Percentiles rank a stretch among this genome's conserved stretches.
These are phyloP conservation scores for Syngnathus acus DNA, from an alignment of 2,797 vertebrate genomes.

Conservation along the genomic window DNA sequence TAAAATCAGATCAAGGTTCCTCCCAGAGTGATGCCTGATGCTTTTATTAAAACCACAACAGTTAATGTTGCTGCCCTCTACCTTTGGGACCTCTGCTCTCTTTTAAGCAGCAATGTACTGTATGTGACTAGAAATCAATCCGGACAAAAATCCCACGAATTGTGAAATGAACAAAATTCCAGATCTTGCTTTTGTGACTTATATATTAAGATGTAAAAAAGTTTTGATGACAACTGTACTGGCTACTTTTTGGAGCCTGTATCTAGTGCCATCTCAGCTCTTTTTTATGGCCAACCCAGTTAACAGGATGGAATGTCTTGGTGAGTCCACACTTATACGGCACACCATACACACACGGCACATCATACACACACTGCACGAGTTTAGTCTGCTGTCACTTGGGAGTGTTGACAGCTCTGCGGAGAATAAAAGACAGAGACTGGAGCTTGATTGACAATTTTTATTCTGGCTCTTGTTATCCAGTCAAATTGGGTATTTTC, in stretches of 20 bases:
- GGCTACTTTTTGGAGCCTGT: neutral
- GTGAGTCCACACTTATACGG: neutral
- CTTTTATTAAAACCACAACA: neutral
- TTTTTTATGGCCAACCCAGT: neutral
- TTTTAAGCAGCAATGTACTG: neutral
- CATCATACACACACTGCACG: conserved; percentile 18
- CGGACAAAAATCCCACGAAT: neutral
- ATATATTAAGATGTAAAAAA: neutral
- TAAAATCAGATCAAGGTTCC: neutral
- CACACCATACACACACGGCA: conserved; percentile 17
- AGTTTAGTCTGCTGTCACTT: conserved; percentile 36
- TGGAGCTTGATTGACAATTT: conserved; percentile 45
- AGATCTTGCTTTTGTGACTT: neutral
- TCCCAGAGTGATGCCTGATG: neutral
- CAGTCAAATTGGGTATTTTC: conserved; percentile 26
- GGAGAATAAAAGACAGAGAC: conserved; percentile 24
- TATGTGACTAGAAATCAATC: neutral
- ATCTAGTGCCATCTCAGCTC: neutral
- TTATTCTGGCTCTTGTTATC: conserved; percentile 29
- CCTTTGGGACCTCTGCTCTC: neutral
- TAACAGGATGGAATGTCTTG: neutral
- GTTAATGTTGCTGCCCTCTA: neutral
- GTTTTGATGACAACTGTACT: neutral
- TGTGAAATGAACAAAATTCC: neutral
- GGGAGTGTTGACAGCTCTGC: conserved; percentile 41